A percentile compares a stretch with the other conserved stretches of the same genome.
phyloP scores from a whole-genome alignment of 2,797 vertebrate genomes.

The Cheirogaleus major region DNA sequence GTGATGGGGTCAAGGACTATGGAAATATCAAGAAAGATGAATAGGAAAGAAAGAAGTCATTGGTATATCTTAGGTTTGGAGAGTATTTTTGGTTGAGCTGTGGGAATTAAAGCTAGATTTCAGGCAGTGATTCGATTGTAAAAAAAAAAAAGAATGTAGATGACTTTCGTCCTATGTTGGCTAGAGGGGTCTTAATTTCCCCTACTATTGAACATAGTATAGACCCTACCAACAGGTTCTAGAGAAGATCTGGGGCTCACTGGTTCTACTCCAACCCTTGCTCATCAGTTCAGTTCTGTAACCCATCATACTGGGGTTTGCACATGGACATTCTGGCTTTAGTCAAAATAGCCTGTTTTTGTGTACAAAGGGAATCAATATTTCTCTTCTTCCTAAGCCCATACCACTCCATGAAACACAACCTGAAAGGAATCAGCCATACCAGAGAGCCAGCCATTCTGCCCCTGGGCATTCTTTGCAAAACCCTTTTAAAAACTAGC shows the following conservation, averaged over 20 bases:
- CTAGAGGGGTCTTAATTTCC: slow-evolving; percentile 52
- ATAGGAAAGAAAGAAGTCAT: not conserved
- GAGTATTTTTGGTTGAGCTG: not conserved
- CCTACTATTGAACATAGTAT: not conserved
- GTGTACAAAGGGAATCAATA: not conserved
- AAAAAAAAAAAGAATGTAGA: not conserved
- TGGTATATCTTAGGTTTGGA: not conserved
- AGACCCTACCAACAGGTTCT: not conserved
- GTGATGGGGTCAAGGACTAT: not conserved
- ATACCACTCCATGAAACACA: slow-evolving; percentile 45
- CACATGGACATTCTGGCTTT: not conserved
- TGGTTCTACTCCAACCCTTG: not conserved
- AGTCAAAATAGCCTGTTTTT: not conserved
- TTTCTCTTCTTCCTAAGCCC: not conserved
- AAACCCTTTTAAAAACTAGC: not conserved
- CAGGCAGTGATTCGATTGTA: not conserved
- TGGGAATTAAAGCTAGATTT: not conserved
- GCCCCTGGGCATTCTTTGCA: not conserved
- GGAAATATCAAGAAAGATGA: not conserved
- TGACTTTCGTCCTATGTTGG: not conserved
- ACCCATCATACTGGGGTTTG: not conserved
- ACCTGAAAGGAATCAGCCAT: slow-evolving; percentile 6
- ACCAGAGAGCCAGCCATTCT: not conserved
- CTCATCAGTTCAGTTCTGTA: not conserved
- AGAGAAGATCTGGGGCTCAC: not conserved